Evolutionary conservation across 2,888 invertebrate genomes (phyloP), one percentile per base, ranked within the genome.

Genomic region (Xylota sylvarum): DNA sequence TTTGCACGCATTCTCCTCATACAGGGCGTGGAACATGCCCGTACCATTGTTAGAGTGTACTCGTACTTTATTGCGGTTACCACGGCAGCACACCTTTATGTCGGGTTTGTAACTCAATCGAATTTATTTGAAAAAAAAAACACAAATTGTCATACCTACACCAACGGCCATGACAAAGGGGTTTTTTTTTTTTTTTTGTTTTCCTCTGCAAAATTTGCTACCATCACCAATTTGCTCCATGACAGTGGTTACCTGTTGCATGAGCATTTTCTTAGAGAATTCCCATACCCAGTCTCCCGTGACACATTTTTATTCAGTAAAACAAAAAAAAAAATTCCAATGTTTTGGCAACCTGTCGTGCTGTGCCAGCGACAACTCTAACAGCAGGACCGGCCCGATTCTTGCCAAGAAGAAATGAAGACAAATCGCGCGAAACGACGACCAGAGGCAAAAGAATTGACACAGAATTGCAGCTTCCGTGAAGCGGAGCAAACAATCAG

Each of bases 321-420:
- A 48, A 64, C 43, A 43, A 64, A 60, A 52, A 67, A 62, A 60
- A 52, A 67, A 62, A 74, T 19, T 46, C 46, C 46, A 72, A 77
- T 79, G 72, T 86, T 77, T 82, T 78, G 78, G 56, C 86, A 86
- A 86, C 86, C 77, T 82, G 82, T 82, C 82, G 67, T 67, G 82
- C 85, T 72, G 81, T 37, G 85, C 50, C 76, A 81, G 58, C 27
- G 81, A 81, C 82, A 86, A 82, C 73, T 82, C 40, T 10, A 50
- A 67, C 82, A 82, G 60, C 69, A 48, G 60, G 70, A 64, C 30
- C 14, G 35, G 30, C 32, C 43, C 40, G 6, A 73, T 35, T 78
- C 52, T 56, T 52, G 17, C 19, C 23, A 23, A 23, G 23, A 46
- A 27, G n/a, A 80, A 77, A 77, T 77, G 19, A 77, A 82, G 85